Evolutionary conservation across 2,113 vertebrate genomes (phyloP).

Genomic region (Nannobrachium achirus): DNA sequence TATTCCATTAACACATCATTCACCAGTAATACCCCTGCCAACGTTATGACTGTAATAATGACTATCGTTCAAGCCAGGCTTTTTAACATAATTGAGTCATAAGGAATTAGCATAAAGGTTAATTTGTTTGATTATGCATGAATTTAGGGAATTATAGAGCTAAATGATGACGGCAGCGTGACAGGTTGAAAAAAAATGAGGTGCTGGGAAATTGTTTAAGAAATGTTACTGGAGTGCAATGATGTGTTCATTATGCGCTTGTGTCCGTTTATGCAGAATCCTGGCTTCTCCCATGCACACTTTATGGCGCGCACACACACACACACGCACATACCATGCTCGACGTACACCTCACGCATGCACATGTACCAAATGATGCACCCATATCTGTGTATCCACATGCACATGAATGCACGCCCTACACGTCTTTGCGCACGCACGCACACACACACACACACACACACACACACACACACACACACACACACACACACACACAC

Average conservation of each 20-base stretch:
- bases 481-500: too few species aligned
- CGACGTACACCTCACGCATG: not conserved
- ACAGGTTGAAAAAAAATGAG: slow-evolving; percentile 60
- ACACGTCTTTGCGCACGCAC: too few species aligned
- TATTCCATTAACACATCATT: slow-evolving; percentile 63
- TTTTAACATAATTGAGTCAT: slow-evolving; percentile 69
- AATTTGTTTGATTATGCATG: slow-evolving; percentile 72
- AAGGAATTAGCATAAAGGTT: slow-evolving; percentile 70
- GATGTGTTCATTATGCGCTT: slow-evolving; percentile 47
- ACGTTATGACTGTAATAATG: slow-evolving; percentile 64
- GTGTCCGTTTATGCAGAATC: slow-evolving; percentile 13
- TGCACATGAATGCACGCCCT: too few species aligned
- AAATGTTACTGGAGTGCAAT: slow-evolving; percentile 36
- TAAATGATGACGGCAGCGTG: slow-evolving; percentile 57
- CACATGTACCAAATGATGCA: not conserved
- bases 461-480: not conserved
- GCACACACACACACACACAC: too few species aligned
- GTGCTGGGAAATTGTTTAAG: slow-evolving; percentile 49
- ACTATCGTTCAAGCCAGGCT: slow-evolving; percentile 62
- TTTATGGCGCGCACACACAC: too few species aligned
- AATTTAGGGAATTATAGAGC: slow-evolving; percentile 52
- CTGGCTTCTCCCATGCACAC: too few species aligned
- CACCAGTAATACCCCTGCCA: slow-evolving; percentile 52
- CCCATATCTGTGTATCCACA: too few species aligned
- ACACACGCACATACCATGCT: not conserved